phyloP scores from a whole-genome alignment of 2,113 vertebrate genomes.

The Nesogale talazaci region DNA sequence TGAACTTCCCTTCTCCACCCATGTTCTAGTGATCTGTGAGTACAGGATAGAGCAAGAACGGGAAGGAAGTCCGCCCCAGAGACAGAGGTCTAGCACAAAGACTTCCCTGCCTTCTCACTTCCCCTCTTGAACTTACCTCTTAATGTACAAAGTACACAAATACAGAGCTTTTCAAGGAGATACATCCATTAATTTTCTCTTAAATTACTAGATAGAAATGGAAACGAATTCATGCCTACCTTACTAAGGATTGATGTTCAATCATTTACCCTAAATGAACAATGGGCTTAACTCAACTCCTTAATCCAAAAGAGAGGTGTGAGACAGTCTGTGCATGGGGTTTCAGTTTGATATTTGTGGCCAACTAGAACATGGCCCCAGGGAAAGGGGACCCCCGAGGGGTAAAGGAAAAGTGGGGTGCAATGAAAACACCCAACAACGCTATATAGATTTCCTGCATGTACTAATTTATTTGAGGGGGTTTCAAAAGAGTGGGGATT shows the following conservation, averaged over 20 bases:
- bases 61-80: no score
- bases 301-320: neutral
- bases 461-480: neutral
- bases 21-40: no score
- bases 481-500: no score
- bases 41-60: neutral
- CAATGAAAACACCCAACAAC: neutral
- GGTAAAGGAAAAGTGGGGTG: neutral
- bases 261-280: neutral
- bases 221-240: neutral
- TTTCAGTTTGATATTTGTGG: neutral
- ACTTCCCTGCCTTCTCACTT: neutral
- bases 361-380: neutral
- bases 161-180: neutral
- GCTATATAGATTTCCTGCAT: neutral
- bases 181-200: neutral
- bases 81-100: rapidly evolving
- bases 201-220: neutral
- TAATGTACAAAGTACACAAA: neutral
- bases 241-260: neutral
- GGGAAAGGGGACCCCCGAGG: neutral
- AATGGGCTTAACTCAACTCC: neutral
- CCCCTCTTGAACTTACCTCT: neutral
- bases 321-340: neutral
- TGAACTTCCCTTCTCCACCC: no score